Evolutionary conservation across 2,888 invertebrate species (phyloP).

Genomic region (Chrysolina americana): DNA sequence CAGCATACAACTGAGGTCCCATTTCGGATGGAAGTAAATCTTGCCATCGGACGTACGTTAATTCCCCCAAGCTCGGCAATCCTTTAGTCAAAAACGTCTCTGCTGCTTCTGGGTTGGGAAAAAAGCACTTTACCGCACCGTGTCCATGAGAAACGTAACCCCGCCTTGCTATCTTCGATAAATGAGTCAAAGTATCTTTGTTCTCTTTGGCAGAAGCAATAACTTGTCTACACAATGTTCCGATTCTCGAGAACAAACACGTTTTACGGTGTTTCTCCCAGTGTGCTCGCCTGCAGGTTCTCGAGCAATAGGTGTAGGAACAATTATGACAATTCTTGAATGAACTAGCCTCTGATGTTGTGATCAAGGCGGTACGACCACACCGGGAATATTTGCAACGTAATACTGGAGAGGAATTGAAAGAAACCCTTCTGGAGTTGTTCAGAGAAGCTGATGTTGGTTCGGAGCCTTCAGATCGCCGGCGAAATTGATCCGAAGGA

Average conservation of each 20-base stretch:
- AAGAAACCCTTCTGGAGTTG: constrained; percentile 74
- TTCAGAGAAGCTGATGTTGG: constrained; percentile 67
- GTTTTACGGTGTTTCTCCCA: constrained; percentile 95
- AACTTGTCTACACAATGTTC: constrained; percentile 89
- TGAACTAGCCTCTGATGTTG: constrained; percentile 83
- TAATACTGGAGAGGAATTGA: constrained; percentile 72
- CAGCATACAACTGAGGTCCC: constrained; percentile 89
- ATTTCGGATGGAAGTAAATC: constrained; percentile 90
- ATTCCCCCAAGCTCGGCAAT: constrained; percentile 82
- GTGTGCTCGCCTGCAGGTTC: constrained; percentile 90
- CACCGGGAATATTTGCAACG: constrained; percentile 87
- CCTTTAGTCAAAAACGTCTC: constrained; percentile 87
- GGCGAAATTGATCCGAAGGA: constrained; percentile 69
- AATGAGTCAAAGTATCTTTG: constrained; percentile 79
- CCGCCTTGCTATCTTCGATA: constrained; percentile 87
- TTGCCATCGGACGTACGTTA: constrained; percentile 88
- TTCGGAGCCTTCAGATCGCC: constrained; percentile 78
- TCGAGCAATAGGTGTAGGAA: constrained; percentile 93
- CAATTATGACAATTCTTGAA: constrained; percentile 97
- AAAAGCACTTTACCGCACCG: constrained; percentile 93
- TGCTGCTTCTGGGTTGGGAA: constrained; percentile 88
- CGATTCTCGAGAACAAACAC: constrained; percentile 92
- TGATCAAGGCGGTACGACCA: constrained; percentile 76
- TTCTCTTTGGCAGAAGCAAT: constrained; percentile 87
- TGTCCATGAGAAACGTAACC: constrained; percentile 89